Evolutionary conservation across 2,888 invertebrate genomes (phyloP).

Genomic region (Protonemura montana): DNA sequence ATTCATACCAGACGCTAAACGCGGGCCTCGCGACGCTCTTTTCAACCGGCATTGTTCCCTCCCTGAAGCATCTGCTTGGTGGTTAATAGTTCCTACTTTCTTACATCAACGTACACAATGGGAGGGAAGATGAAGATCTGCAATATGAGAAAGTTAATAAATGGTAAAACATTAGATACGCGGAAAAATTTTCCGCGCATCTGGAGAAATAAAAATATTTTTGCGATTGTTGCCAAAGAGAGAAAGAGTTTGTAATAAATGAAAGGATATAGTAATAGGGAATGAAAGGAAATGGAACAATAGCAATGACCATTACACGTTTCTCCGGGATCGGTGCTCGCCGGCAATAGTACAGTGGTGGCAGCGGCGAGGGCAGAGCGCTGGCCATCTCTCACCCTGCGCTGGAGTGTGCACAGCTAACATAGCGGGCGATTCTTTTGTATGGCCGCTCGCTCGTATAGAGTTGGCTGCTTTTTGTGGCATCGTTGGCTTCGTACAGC

Average conservation of each 20-base stretch:
- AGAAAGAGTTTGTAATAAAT: conserved; percentile 16
- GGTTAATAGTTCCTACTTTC: conserved; percentile 30
- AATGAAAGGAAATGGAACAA: conserved; percentile 38
- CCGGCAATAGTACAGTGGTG: not conserved
- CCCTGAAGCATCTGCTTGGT: conserved; percentile 1
- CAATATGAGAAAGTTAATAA: conserved; percentile 39
- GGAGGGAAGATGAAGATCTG: conserved; percentile 24
- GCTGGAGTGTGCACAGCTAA: conserved; percentile 33
- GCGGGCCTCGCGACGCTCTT: not conserved
- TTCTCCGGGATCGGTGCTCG: conserved; percentile 26
- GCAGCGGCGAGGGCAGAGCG: not conserved
- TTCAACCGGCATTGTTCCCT: not conserved
- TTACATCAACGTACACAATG: not conserved
- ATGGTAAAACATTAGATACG: conserved; percentile 24
- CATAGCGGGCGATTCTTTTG: conserved; percentile 35
- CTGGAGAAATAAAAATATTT: conserved; percentile 46
- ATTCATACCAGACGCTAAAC: conserved; percentile 1
- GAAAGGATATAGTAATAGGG: conserved; percentile 35
- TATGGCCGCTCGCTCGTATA: conserved; percentile 14
- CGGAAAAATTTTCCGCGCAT: conserved; percentile 40
- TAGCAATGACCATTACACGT: conserved; percentile 47
- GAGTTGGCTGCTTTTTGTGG: conserved; percentile 30
- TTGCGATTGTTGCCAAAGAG: conserved; percentile 28
- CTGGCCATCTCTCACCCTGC: conserved; percentile 43
- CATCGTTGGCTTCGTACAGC: conserved; percentile 27